Evolutionary conservation across 2,888 invertebrate genomes (phyloP).

Genomic region (Ctena decussata): DNA sequence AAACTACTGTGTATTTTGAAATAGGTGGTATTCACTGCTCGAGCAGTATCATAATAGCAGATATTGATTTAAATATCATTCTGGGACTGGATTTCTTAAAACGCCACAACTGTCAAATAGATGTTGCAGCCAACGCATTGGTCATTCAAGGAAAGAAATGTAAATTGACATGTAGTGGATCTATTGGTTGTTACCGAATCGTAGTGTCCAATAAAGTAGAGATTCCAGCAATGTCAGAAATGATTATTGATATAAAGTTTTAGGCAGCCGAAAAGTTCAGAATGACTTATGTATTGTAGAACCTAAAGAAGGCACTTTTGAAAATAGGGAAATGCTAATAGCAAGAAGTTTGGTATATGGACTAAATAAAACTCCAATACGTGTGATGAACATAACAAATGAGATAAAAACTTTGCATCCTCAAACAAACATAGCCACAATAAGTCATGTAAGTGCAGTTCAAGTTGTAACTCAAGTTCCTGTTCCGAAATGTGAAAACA

Average conservation of each 20-base stretch:
- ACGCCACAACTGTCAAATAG: background rate
- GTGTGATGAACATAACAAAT: background rate
- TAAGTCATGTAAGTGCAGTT: conserved; percentile 12
- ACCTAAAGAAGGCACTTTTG: background rate
- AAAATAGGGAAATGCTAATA: background rate
- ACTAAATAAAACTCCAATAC: background rate
- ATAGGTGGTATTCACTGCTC: background rate
- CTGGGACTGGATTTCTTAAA: no score
- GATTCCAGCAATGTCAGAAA: conserved; percentile 41
- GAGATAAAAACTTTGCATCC: no score
- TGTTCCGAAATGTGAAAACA: background rate
- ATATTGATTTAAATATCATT: no score
- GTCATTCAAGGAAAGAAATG: background rate
- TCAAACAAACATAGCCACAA: no score
- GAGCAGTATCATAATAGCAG: background rate
- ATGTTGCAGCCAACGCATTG: background rate
- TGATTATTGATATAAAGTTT: conserved; percentile 3
- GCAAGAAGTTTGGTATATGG: background rate
- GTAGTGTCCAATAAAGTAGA: background rate
- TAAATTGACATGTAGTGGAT: background rate
- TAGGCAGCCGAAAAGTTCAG: no score
- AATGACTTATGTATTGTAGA: no score
- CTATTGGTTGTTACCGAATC: conserved; percentile 16
- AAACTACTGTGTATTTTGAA: background rate
- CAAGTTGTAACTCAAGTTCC: background rate